Conservation (phyloP, 2,888 invertebrate species). For the Parthenolecanium corni region DNA sequence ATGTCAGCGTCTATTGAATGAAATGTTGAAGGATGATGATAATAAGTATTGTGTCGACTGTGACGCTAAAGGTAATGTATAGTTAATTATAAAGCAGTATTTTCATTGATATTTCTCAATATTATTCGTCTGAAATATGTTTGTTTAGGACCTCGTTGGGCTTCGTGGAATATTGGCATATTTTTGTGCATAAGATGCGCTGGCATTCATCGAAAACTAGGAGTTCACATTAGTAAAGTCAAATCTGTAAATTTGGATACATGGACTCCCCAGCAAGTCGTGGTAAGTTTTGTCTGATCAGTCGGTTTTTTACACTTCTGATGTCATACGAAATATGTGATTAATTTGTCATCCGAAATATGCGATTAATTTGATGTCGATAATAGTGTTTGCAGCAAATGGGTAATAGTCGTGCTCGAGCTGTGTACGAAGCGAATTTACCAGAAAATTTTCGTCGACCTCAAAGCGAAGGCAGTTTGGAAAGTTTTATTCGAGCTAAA, state of each 20-base stretch:
- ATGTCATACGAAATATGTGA: too few species aligned
- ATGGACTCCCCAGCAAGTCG: slow-evolving; percentile 97
- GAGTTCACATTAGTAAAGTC: slow-evolving; percentile 96
- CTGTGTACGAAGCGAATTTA: slow-evolving; percentile 92
- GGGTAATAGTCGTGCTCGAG: slow-evolving; percentile 93
- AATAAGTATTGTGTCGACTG: slow-evolving; percentile 99
- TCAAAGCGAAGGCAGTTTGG: slow-evolving; percentile 83
- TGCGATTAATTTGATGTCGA: too few species aligned
- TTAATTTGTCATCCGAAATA: too few species aligned
- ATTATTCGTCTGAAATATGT: too few species aligned
- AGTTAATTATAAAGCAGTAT: too few species aligned
- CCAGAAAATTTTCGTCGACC: slow-evolving; percentile 93
- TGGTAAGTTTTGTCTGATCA: slow-evolving; percentile 43
- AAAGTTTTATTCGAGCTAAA: slow-evolving; percentile 92
- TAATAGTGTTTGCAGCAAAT: slow-evolving; percentile 75
- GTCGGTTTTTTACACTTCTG: too few species aligned
- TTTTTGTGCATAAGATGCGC: slow-evolving; percentile 98
- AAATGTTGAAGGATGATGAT: slow-evolving; percentile 94
- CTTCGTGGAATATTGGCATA: slow-evolving; percentile 97
- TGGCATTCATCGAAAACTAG: slow-evolving; percentile 95
- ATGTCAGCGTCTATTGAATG: slow-evolving; percentile 82
- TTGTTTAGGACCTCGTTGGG: slow-evolving; percentile 88
- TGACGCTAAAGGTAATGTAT: slow-evolving; percentile 96
- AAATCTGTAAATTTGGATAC: slow-evolving; percentile 96
- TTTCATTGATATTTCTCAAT: too few species aligned